Conservation (phyloP, 2,797 vertebrate genomes). For the Chelon labrosus region DNA sequence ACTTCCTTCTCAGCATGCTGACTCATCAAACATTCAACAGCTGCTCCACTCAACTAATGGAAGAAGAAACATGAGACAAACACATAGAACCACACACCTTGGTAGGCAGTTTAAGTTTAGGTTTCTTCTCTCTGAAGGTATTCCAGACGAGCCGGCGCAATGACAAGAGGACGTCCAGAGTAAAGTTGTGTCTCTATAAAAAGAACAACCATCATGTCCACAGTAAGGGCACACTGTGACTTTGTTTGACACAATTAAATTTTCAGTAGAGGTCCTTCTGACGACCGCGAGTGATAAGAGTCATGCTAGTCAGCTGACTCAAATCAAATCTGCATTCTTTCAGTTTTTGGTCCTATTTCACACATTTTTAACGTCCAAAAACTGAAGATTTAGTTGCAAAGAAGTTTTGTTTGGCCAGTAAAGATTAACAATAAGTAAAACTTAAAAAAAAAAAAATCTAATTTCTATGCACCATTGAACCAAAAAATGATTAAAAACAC, state of each 20-base stretch:
- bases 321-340: slow-evolving; percentile 22
- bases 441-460: too few relatives aligned
- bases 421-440: too few relatives aligned
- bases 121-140: slow-evolving; percentile 17
- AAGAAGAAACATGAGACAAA: slow-evolving; percentile 72
- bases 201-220: slow-evolving; percentile 22
- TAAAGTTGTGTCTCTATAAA: slow-evolving; percentile 21
- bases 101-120: slow-evolving; percentile 13
- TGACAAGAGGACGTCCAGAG: not conserved
- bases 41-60: slow-evolving; percentile 73
- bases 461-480: too few relatives aligned
- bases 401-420: not conserved
- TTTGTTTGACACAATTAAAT: slow-evolving; percentile 39
- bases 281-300: not conserved
- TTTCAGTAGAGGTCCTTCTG: slow-evolving; percentile 9
- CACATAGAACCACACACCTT: slow-evolving; percentile 53
- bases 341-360: not conserved
- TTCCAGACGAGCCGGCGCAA: slow-evolving; percentile 12
- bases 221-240: slow-evolving; percentile 14
- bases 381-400: not conserved
- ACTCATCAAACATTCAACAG: slow-evolving; percentile 76
- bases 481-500: too few relatives aligned
- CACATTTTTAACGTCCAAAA: not conserved
- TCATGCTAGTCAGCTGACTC: slow-evolving; percentile 1
- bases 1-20: slow-evolving; percentile 69